Evolutionary conservation across 2,797 vertebrate genomes (phyloP).

Genomic region (Lithobates sylvaticus): DNA sequence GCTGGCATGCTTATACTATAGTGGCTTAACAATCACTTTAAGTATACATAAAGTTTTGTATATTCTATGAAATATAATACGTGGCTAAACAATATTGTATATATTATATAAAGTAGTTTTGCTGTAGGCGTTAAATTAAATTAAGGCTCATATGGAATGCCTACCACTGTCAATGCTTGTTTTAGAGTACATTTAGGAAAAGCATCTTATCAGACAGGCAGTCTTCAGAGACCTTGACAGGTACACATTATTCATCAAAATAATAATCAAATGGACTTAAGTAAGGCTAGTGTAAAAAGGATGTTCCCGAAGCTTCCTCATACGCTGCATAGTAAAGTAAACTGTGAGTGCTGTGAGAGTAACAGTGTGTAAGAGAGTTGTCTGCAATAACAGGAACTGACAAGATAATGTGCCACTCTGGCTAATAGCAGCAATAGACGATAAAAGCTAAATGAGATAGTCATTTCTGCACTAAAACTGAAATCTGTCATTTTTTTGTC

Average conservation of each 20-base stretch:
- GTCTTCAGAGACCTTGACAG: conserved; percentile 30
- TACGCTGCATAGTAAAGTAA: conserved; percentile 30
- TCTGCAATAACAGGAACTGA: conserved; percentile 54
- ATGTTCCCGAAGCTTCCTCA: conserved; percentile 6
- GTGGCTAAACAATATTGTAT: too few relatives aligned
- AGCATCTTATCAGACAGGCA: neutral
- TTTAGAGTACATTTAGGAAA: conserved; percentile 2
- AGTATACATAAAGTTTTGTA: too few relatives aligned
- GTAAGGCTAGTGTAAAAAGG: conserved; percentile 34
- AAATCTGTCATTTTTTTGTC: conserved; percentile 60
- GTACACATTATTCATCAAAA: conserved; percentile 51
- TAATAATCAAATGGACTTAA: conserved; percentile 48
- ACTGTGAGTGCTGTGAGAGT: conserved; percentile 43
- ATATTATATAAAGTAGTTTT: too few relatives aligned
- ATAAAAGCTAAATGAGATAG: conserved; percentile 58
- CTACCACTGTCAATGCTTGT: neutral
- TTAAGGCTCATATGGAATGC: neutral
- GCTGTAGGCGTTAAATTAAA: too few relatives aligned
- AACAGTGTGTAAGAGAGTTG: conserved; percentile 40
- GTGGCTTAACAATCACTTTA: too few relatives aligned
- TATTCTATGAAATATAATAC: too few relatives aligned
- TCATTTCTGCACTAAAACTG: conserved; percentile 55
- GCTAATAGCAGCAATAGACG: conserved; percentile 57
- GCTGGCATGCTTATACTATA: too few relatives aligned
- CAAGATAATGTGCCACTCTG: conserved; percentile 62